These are phyloP conservation scores for Drosophila fungiperda DNA, from an alignment of 2,888 invertebrate genomes.

Conservation along the genomic window DNA sequence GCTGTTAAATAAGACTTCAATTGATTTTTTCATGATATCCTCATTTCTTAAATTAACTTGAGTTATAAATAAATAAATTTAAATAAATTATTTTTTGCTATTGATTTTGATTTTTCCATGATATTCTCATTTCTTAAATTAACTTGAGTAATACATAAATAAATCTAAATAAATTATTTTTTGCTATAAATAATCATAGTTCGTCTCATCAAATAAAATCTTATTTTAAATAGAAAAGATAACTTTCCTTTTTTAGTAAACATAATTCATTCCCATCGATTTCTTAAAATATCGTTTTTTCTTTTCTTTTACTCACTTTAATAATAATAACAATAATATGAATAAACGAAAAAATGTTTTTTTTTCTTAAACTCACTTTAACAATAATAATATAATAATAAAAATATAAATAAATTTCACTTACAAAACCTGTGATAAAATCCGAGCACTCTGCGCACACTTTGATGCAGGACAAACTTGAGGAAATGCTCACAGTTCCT, in stretches of 20 bases:
- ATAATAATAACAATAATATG: neutral
- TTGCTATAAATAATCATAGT: neutral
- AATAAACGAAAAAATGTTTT: neutral
- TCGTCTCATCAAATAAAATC: neutral
- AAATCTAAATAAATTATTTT: too few species aligned
- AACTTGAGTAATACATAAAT: too few species aligned
- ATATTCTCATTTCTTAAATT: neutral
- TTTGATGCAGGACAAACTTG: neutral
- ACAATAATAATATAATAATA: neutral
- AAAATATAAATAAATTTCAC: neutral
- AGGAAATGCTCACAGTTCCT: constrained; percentile 10
- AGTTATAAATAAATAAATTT: too few species aligned
- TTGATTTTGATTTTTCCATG: neutral
- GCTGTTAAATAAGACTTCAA: neutral
- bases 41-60: neutral
- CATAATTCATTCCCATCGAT: neutral
- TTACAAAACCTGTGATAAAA: neutral
- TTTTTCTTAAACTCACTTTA: neutral
- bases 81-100: too few species aligned
- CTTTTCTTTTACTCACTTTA: neutral
- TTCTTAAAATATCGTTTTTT: neutral
- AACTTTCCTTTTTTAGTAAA: too few species aligned
- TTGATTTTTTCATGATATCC: neutral
- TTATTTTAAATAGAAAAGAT: neutral
- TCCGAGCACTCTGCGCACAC: neutral